Conservation (phyloP, 2,888 invertebrate genomes). For the Torymus aiolomorphi region DNA sequence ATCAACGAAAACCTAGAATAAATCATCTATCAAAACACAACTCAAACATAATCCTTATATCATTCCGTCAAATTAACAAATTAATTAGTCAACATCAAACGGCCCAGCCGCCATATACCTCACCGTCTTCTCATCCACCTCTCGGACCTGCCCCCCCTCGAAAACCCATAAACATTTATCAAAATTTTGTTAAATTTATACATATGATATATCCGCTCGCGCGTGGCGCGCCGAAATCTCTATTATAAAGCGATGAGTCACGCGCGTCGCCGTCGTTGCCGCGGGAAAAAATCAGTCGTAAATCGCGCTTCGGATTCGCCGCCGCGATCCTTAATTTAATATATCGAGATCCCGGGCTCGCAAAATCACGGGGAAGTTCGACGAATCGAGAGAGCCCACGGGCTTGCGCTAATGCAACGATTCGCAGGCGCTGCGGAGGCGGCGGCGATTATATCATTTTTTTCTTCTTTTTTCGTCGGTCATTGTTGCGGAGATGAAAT, state of each 20-base stretch:
- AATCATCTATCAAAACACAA: too few species aligned
- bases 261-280: background rate
- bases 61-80: too few species aligned
- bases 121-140: too few species aligned
- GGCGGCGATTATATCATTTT: too few species aligned
- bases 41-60: too few species aligned
- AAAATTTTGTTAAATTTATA: conserved; percentile 7
- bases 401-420: conserved; percentile 50
- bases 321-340: conserved; percentile 54
- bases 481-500: too few species aligned
- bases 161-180: conserved; percentile 14
- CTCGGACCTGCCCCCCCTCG: background rate
- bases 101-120: too few species aligned
- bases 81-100: too few species aligned
- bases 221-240: background rate
- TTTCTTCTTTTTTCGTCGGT: too few species aligned
- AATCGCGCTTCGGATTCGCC: conserved; percentile 28
- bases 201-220: background rate
- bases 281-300: conserved; percentile 42
- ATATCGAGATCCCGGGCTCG: conserved; percentile 46
- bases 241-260: conserved; percentile 31
- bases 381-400: conserved; percentile 27
- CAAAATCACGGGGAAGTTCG: conserved; percentile 46
- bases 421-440: conserved; percentile 45
- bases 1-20: too few species aligned